Base-by-base conservation (phyloP, 64 coral and sea anemone genomes). In the Porites lutea region DNA sequence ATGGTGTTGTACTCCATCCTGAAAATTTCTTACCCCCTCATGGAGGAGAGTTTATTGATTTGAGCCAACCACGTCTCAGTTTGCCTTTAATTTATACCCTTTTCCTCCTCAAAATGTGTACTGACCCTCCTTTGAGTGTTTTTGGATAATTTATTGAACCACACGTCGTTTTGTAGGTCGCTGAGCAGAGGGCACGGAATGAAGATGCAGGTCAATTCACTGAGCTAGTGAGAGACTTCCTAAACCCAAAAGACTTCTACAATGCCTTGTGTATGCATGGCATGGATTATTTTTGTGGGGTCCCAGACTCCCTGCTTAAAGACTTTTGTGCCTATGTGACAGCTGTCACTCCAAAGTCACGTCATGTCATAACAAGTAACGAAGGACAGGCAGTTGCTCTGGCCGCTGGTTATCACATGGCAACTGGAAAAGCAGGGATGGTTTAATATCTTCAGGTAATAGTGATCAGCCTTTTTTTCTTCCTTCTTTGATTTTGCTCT, bases 321-420 rank as follows among this genome's bases (percentile, higher is more conserved):
- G 97, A 98, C 70, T 98, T 98, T 77, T 98, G 97, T 89, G 97
- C 97, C 57, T 98, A 98, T 94, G 94, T 98, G 45, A 94, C 97
- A 51, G 75, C 97, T 48, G 83, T 93, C 8, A 90, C 94, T 5
- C 92, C 92, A 1, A 88, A 91, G 69, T 75, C 93, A 4, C 88
- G 88, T 49, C 96, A 98, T 80, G 79, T 98, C 18, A 98, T 98
- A n/a, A 98, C 96, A 57, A 69, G 92, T 43, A 98, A 98, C 58
- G 96, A 98, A 75, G 96, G 96, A 12, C 92, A 98, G 44, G 86
- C 96, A 4, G 91, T 98, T 78, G 96, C 96, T 15, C 64, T 98
- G 45, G 96, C 96, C 57, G 87, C 96, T 54, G 96, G 96, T 8
- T 98, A 98, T 89, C 96, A 98, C 59, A 98, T 98, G 96, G 92